These are phyloP conservation scores for Standfussiana lucernea DNA, from an alignment of 2,888 invertebrate species.

Conservation along the genomic window DNA sequence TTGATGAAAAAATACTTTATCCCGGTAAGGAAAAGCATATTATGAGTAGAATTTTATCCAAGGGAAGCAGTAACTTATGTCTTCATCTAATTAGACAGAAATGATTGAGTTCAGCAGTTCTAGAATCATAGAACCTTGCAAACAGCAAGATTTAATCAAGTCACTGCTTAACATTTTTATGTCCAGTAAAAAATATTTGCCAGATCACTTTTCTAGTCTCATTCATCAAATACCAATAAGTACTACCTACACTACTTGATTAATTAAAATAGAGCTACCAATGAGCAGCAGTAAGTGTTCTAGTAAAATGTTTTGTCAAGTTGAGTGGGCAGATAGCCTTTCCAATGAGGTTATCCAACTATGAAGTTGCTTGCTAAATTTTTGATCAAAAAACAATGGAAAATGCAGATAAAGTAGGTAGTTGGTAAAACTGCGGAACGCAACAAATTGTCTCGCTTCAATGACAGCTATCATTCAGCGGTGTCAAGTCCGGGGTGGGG, in stretches of 20 bases:
- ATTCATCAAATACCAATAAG: background rate
- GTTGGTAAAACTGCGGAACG: conserved; percentile 74
- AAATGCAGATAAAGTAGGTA: conserved; percentile 63
- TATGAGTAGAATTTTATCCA: background rate
- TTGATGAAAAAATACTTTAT: background rate
- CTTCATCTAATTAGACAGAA: background rate
- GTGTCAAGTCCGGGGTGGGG: conserved; percentile 87
- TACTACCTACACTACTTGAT: background rate
- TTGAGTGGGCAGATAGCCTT: conserved; percentile 56
- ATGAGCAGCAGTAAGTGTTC: background rate
- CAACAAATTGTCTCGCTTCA: conserved; percentile 84
- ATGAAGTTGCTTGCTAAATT: conserved; percentile 57
- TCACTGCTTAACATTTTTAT: background rate
- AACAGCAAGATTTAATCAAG: background rate
- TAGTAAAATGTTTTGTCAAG: conserved; percentile 26
- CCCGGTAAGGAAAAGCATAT: background rate
- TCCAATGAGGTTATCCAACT: conserved; percentile 65
- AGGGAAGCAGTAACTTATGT: background rate
- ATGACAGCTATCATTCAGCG: conserved; percentile 84
- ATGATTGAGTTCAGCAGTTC: background rate
- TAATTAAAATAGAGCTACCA: conserved; percentile 12
- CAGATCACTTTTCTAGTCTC: background rate
- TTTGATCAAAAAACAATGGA: conserved; percentile 67
- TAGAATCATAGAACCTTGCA: background rate
- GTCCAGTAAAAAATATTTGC: background rate